Evolutionary conservation across 2,113 vertebrate species (phyloP), one percentile per base, ranked within the genome.

Genomic region (Mesembrinibis cayennensis): DNA sequence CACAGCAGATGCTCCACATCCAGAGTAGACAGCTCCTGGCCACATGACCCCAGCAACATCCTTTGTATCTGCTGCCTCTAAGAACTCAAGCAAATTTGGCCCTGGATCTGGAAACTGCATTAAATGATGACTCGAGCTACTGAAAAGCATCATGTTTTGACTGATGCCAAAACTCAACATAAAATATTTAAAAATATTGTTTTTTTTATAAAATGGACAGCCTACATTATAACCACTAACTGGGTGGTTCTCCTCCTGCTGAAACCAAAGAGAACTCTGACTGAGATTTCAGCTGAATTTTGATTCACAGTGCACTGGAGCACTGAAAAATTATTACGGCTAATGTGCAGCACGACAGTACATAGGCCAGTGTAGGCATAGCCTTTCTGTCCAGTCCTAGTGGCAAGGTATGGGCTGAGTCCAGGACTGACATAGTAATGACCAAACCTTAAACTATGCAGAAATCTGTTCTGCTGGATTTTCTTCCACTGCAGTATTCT

Each of bases 361-460:
- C 30, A 17, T 0, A 73, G 16, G 17, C 16, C 52, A 59, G 10
- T 8, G 44, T 2, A 94, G 42, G 32, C 3, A 82, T 0, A 87
- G 36, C 2, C n/a, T 5, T 94, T 72, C 53, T 56, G 49, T 17
- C 18, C 61, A 70, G 16, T 13, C 22, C 13, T 17, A 38, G 29
- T 23, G 21, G 55, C 18, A 77, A 90, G 7, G 20, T 42, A 77
- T 15, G 10, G 16, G 12, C 50, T 74, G 34, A 90, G 16, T 42
- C 50, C 50, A 65, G 40, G 26, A 77, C 27, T n/a, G 65, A 71
- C n/a, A 90, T 0, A 42, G 23, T 23, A 87, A 74, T 34, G 21
- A 93, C 3, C 30, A 55, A 82, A 52, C 11, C 4, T 36, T 61
- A 66, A 95, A 42, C n/a, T 52, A 65, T 14, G 21, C 6, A 55